Evolutionary conservation across 2,113 vertebrate species (phyloP).

Genomic region (Macaca fascicularis): T2T-MFA8v1.1 NC_088376.1:44969001-44969500

Average conservation of each 20-base stretch:
- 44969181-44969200: background rate
- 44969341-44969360: background rate
- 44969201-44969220: background rate
- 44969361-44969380: background rate
- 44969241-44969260: background rate
- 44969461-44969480: background rate
- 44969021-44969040: background rate
- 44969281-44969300: slow-evolving; percentile 28
- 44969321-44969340: background rate
- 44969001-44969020: background rate
- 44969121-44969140: background rate
- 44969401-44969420: background rate
- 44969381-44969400: background rate
- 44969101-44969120: background rate
- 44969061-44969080: slow-evolving; percentile 7
- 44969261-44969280: background rate
- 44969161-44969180: background rate
- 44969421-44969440: background rate
- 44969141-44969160: background rate
- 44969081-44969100: background rate
- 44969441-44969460: background rate
- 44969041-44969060: background rate
- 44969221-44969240: background rate
- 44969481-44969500: background rate
- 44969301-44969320: background rate